Evolutionary conservation across 2,888 invertebrate genomes (phyloP).

Genomic region (Pasiphila rectangulata): DNA sequence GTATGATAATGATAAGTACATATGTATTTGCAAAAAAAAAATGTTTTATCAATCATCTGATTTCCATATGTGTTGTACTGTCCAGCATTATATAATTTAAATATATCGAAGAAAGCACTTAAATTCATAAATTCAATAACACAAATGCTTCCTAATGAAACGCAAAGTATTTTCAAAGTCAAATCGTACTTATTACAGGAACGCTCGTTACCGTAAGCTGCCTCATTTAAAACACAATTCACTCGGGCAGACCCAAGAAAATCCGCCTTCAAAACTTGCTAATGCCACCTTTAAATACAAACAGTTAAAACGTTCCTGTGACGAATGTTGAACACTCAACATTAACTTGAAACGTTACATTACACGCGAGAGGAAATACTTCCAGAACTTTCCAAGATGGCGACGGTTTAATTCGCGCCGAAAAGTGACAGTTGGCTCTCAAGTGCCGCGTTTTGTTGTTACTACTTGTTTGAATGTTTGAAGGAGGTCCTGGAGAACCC

Average conservation of each 20-base stretch:
- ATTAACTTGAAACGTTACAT: slow-evolving; percentile 49
- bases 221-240: slow-evolving; percentile 11
- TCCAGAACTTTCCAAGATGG: slow-evolving; percentile 57
- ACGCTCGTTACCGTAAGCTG: slow-evolving; percentile 1
- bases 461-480: background rate
- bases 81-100: no score
- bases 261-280: slow-evolving; percentile 12
- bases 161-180: background rate
- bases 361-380: slow-evolving; percentile 45
- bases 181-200: background rate
- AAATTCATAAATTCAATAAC: no score
- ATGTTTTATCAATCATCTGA: no score
- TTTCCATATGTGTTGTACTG: no score
- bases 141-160: no score
- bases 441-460: slow-evolving; percentile 19
- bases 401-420: slow-evolving; percentile 55
- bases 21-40: no score
- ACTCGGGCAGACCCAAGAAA: slow-evolving; percentile 15
- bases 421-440: slow-evolving; percentile 27
- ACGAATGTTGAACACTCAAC: slow-evolving; percentile 51
- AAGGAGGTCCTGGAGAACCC: background rate
- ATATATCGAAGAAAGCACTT: no score
- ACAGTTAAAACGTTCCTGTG: slow-evolving; percentile 35
- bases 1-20: no score
- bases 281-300: slow-evolving; percentile 17